A percentile compares a stretch with the other conserved stretches of the same genome.
These are phyloP conservation scores for Etheostoma perlongum DNA, from an alignment of 2,797 vertebrate species.

Conservation along the genomic window DNA sequence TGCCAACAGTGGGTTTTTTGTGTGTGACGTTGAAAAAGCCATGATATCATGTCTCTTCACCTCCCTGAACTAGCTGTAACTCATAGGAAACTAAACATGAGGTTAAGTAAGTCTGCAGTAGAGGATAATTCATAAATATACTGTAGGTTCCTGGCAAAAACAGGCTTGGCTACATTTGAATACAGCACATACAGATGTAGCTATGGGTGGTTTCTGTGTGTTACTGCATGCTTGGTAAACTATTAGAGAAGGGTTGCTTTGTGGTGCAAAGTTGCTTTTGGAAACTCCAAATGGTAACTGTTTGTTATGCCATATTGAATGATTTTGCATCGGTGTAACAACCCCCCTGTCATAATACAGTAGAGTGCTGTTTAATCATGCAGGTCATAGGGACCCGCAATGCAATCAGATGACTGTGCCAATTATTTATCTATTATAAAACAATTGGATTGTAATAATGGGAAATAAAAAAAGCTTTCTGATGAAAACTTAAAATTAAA, in stretches of 20 bases:
- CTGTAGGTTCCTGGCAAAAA: not conserved
- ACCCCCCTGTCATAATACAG: too few species aligned
- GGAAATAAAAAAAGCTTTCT: not conserved
- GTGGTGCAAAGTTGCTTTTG: too few species aligned
- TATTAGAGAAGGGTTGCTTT: not conserved
- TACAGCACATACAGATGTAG: not conserved
- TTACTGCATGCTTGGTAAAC: not conserved
- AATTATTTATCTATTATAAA: not conserved
- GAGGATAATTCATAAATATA: not conserved
- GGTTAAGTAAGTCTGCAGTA: not conserved
- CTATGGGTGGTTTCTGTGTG: not conserved
- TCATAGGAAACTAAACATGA: constrained; percentile 9
- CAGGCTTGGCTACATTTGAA: not conserved
- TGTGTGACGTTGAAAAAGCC: constrained; percentile 35
- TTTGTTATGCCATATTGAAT: not conserved
- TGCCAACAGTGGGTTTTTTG: constrained; percentile 26
- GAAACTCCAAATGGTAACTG: not conserved
- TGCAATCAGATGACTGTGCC: not conserved
- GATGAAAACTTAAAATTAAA: too few species aligned
- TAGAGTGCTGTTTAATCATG: not conserved
- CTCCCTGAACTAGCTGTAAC: constrained; percentile 24
- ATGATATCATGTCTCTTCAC: constrained; percentile 62
- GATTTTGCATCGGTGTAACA: not conserved
- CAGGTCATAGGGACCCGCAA: not conserved
- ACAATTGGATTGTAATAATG: not conserved